phyloP scores from a whole-genome alignment of 2,113 vertebrate genomes.

The Caloenas nicobarica region DNA sequence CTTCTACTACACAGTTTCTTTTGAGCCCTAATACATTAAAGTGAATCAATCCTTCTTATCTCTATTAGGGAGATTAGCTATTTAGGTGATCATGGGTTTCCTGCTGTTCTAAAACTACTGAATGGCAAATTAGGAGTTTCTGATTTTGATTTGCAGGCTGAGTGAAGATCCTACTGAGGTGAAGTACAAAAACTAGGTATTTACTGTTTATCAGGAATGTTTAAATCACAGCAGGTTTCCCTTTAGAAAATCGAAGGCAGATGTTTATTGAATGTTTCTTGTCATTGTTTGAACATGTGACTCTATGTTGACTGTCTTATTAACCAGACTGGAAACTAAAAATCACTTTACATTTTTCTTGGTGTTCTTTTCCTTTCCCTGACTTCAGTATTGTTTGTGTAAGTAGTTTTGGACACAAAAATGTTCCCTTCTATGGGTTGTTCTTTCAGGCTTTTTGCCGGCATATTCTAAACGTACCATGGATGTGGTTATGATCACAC shows the following conservation, averaged over 20 bases:
- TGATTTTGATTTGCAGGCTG: not conserved
- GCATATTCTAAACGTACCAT: not conserved
- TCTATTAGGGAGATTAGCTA: not conserved
- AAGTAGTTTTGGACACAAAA: not conserved
- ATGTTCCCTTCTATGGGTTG: not conserved
- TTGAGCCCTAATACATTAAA: not conserved
- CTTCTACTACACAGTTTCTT: not conserved
- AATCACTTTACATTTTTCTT: constrained; percentile 21
- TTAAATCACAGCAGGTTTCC: constrained; percentile 30
- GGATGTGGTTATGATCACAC: not conserved
- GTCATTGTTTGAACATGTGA: not conserved
- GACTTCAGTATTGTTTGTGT: not conserved
- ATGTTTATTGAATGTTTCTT: constrained; percentile 1
- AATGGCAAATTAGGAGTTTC: not conserved
- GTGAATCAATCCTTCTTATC: not conserved
- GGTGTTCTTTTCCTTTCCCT: not conserved
- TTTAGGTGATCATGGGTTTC: constrained; percentile 27
- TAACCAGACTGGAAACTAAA: constrained; percentile 22
- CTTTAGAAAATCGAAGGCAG: constrained; percentile 30
- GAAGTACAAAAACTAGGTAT: not conserved
- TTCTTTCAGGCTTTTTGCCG: constrained; percentile 5
- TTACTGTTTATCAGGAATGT: constrained; percentile 14
- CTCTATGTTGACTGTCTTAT: not conserved
- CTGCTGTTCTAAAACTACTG: constrained; percentile 19
- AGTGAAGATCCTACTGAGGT: not conserved